phyloP scores from a whole-genome alignment of 1,140 invertebrate genomes.

The Parapsyche elsis region DNA sequence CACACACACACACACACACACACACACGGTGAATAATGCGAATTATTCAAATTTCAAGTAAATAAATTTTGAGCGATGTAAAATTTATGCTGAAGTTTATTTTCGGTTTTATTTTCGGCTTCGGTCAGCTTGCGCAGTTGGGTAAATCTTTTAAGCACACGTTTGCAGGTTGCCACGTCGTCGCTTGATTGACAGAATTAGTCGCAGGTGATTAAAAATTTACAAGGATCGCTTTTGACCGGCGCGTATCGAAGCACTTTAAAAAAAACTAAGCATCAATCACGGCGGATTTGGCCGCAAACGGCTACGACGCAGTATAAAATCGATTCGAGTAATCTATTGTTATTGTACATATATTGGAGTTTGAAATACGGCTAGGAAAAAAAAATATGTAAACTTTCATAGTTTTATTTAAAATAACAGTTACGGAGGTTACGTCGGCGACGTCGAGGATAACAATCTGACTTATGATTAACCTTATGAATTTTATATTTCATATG shows the following conservation, averaged over 20 bases:
- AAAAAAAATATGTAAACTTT: background rate
- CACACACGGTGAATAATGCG: background rate
- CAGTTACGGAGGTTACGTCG: background rate
- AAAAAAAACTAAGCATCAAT: too few species aligned
- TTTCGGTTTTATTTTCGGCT: background rate
- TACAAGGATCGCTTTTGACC: too few species aligned
- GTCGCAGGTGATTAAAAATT: too few species aligned
- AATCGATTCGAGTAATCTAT: too few species aligned
- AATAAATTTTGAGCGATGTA: slow-evolving; percentile 18
- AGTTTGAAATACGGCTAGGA: background rate
- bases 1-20: background rate
- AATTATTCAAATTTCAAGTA: slow-evolving; percentile 14
- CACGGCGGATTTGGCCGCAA: too few species aligned
- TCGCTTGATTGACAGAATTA: too few species aligned
- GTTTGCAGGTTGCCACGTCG: too few species aligned
- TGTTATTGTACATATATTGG: too few species aligned
- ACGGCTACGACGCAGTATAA: too few species aligned
- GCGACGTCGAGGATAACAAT: slow-evolving; percentile 28
- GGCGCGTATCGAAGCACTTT: too few species aligned
- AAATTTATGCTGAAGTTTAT: background rate
- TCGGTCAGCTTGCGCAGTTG: too few species aligned
- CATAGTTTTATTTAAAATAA: background rate
- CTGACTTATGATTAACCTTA: slow-evolving; percentile 53
- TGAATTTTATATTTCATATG: slow-evolving; percentile 51
- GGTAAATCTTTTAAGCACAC: too few species aligned